Evolutionary conservation across 2,888 invertebrate genomes (phyloP), one percentile per base, ranked within the genome.

Genomic region (Portevinia maculata): DNA sequence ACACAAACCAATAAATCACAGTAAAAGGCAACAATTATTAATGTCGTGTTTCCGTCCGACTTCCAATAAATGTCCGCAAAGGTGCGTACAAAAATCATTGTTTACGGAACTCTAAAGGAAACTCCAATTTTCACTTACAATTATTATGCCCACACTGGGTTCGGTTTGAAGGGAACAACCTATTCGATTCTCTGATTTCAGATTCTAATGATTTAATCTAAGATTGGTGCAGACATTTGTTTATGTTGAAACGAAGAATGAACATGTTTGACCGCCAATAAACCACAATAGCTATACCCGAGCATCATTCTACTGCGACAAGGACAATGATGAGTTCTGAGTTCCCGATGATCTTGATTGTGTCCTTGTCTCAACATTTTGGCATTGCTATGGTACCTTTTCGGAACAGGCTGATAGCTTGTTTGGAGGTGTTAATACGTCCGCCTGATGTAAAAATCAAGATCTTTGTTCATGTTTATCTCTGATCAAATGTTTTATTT

Each of bases 371-470:
- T 70, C 57, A 81, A 81, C 79, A 70, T 81, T 81, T 75, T 69
- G 79, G 79, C 57, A 74, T 67, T 50, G 55, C 34, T 17, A 19
- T 44, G 19, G 4, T 32, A 52, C 52, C 21, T 60, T 50, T 60
- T 44, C 17, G 28, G 62, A 48, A 32, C 9, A 53, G 19, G 17
- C 46, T 62, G 55, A 64, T 48, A 46, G 28, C 69, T 70, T 69
- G 79, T 81, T 81, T 75, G 46, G 79, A 75, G 79, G 79, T 81
- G 79, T 81, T 81, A 81, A 81, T 81, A 69, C 59, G 57, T 75
- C 75, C 75, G 75, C 75, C 69, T 48, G 75, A 70, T 81, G 79
- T 62, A 55, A 69, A n/a, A 81, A 75, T 70, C 79, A 69, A 69
- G 75, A 75, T 75, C 62, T 21, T 44, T 69, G 79, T 64, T 64